Evolutionary conservation across 2,888 invertebrate genomes (phyloP).

Genomic region (Ormyrus thymus): DNA sequence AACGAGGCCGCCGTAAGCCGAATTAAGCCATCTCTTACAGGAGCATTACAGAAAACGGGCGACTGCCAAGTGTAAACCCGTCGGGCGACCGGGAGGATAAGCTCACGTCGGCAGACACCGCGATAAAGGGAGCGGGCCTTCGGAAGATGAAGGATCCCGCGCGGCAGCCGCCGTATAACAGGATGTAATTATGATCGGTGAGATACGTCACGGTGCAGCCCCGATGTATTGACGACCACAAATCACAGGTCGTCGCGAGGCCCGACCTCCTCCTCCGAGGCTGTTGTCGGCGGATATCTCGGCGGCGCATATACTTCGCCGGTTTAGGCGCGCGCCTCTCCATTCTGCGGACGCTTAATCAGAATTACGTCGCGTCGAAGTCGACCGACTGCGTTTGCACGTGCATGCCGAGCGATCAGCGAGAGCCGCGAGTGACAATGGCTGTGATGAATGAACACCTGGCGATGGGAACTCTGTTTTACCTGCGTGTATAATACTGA

Average conservation of each 20-base stretch:
- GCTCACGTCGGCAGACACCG: too few species aligned
- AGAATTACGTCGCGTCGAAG: constrained; percentile 53
- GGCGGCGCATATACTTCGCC: constrained; percentile 35
- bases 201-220: constrained; percentile 74
- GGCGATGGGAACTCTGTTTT: too few species aligned
- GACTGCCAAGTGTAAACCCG: too few species aligned
- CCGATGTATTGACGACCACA: constrained; percentile 73
- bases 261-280: constrained; percentile 57
- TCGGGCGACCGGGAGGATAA: background rate
- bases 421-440: too few species aligned
- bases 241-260: constrained; percentile 63
- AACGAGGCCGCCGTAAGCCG: too few species aligned
- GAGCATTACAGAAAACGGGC: too few species aligned
- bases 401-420: background rate
- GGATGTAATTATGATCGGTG: constrained; percentile 75
- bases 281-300: constrained; percentile 63
- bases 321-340: background rate
- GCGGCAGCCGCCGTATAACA: constrained; percentile 62
- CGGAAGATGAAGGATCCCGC: constrained; percentile 50
- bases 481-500: too few species aligned
- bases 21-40: background rate
- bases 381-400: background rate
- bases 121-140: background rate
- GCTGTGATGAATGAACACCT: too few species aligned
- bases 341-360: constrained; percentile 48